Percentiles rank a stretch among this genome's conserved stretches.
Conservation (phyloP, 1,140 invertebrate species). For the Pseudomyrmex pallidus region DNA sequence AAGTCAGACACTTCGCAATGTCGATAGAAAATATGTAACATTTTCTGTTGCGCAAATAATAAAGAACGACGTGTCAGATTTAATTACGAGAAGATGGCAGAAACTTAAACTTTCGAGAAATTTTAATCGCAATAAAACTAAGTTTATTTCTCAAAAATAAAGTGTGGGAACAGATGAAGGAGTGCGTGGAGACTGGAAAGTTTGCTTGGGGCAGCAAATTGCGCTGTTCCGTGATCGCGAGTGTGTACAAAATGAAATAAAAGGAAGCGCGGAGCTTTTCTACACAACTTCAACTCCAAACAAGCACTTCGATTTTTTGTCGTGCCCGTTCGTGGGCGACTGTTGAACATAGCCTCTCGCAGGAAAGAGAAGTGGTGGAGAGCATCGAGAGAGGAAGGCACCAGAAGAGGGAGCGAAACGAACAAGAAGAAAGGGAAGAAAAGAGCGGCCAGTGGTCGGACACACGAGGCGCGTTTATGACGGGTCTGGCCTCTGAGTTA, state of each 20-base stretch:
- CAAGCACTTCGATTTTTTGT: slow-evolving; percentile 42
- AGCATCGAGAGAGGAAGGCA: slow-evolving; percentile 48
- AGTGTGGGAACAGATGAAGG: not conserved
- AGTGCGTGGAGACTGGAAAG: slow-evolving; percentile 12
- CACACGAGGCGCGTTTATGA: slow-evolving; percentile 69
- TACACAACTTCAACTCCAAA: slow-evolving; percentile 36
- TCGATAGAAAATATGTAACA: too few species aligned
- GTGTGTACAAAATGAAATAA: slow-evolving; percentile 45
- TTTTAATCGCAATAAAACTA: not conserved
- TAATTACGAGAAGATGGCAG: too few species aligned
- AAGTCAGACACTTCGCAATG: too few species aligned
- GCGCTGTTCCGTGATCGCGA: slow-evolving; percentile 21
- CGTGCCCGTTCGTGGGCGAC: slow-evolving; percentile 30
- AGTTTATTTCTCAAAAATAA: not conserved
- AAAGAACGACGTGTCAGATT: too few species aligned
- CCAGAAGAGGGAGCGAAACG: not conserved
- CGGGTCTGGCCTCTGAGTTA: slow-evolving; percentile 79
- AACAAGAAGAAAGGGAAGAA: slow-evolving; percentile 40
- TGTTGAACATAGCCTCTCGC: slow-evolving; percentile 37
- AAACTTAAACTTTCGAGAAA: not conserved
- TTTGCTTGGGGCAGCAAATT: slow-evolving; percentile 45
- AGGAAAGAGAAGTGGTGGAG: not conserved
- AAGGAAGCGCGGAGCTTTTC: slow-evolving; percentile 52
- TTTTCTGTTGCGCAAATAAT: too few species aligned
- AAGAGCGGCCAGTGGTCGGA: slow-evolving; percentile 60